Percentiles rank a stretch among this genome's conserved stretches.
Conservation (phyloP, 2,888 invertebrate species). For the Agapetus fuscipes region DNA sequence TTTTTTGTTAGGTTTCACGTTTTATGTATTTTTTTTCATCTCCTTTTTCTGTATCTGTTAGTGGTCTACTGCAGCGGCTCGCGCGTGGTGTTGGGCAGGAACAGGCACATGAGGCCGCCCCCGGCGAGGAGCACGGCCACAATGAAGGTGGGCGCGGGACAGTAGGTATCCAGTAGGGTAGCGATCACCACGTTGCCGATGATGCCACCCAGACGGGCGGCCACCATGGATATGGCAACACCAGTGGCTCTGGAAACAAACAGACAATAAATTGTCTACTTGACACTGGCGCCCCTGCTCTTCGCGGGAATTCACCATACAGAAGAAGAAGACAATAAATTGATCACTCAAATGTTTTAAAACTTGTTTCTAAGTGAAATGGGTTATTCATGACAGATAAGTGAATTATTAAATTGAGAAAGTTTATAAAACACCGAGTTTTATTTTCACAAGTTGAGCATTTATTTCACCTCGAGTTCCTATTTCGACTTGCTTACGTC, state of each 20-base stretch:
- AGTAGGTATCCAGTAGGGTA: conserved; percentile 74
- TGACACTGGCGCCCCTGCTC: too few species aligned
- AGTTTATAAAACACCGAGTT: too few species aligned
- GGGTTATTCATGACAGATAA: not conserved
- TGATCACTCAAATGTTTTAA: not conserved
- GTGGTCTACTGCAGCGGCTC: conserved; percentile 54
- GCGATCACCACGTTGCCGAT: conserved; percentile 82
- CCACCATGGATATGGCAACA: conserved; percentile 83
- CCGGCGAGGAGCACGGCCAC: conserved; percentile 77
- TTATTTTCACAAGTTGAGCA: too few species aligned
- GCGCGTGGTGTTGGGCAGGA: conserved; percentile 82
- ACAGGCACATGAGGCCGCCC: conserved; percentile 79
- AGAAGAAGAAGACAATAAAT: not conserved
- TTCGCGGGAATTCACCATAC: too few species aligned
- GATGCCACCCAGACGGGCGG: conserved; percentile 83
- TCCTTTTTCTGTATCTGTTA: too few species aligned
- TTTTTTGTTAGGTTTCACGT: too few species aligned
- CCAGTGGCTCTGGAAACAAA: conserved; percentile 66
- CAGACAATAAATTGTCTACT: not conserved
- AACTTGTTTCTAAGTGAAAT: not conserved
- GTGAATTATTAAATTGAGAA: too few species aligned
- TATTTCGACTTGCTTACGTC: too few species aligned
- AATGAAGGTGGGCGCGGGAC: conserved; percentile 87
- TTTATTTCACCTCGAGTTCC: too few species aligned
- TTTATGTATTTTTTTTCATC: too few species aligned